Percentiles rank a stretch among this genome's conserved stretches.
Conservation (phyloP, 2,113 vertebrate genomes). For the Hylia prasina region DNA sequence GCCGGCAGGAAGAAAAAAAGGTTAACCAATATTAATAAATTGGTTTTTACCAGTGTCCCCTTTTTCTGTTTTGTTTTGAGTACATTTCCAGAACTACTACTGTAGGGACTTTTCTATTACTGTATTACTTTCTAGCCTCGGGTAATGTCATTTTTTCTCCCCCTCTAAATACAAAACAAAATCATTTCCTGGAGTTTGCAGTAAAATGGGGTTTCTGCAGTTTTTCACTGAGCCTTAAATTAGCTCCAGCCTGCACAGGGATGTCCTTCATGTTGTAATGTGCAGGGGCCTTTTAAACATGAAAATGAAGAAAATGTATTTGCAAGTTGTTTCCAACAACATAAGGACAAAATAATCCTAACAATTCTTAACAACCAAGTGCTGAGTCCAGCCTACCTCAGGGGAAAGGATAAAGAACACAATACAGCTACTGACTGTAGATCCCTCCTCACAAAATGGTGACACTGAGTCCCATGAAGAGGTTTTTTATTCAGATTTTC, state of each 20-base stretch:
- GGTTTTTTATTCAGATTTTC: neutral
- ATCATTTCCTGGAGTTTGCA: neutral
- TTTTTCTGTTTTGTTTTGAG: neutral
- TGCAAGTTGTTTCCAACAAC: neutral
- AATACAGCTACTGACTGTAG: neutral
- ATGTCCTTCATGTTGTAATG: neutral
- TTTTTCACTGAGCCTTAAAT: neutral
- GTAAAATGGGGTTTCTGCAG: neutral
- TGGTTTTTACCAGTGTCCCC: neutral
- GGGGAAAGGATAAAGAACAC: neutral
- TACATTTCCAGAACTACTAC: neutral
- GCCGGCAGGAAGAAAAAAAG: neutral
- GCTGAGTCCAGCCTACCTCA: neutral
- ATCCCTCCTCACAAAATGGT: neutral
- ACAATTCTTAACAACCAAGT: neutral
- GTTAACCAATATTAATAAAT: neutral
- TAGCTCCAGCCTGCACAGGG: neutral
- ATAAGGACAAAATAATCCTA: neutral
- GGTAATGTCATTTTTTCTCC: neutral
- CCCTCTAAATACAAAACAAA: neutral
- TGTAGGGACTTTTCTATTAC: neutral
- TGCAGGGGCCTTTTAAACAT: neutral
- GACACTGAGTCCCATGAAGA: neutral
- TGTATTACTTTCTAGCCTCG: neutral
- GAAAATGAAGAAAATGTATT: neutral